Evolutionary conservation across 2,797 vertebrate species (phyloP).

Genomic region (Limnodromus scolopaceus): DNA sequence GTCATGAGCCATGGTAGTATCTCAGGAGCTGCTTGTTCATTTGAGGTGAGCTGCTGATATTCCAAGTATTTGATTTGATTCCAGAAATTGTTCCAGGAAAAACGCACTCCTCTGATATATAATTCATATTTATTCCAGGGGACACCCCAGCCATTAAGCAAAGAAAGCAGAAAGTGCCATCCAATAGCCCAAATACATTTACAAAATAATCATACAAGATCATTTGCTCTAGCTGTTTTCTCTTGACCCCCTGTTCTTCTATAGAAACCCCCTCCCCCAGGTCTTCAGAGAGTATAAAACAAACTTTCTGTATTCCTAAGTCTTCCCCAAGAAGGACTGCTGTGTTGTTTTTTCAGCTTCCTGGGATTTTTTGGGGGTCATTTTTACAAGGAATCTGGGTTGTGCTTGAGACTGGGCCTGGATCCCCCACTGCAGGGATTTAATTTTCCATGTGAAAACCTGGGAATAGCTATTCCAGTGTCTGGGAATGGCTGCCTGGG

Average conservation of each 20-base stretch:
- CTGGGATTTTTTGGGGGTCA: too few species aligned
- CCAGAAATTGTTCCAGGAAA: not conserved
- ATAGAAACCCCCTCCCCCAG: fast-evolving
- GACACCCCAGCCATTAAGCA: too few species aligned
- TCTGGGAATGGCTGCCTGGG: not conserved
- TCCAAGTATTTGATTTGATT: not conserved
- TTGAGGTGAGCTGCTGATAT: not conserved
- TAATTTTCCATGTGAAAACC: not conserved
- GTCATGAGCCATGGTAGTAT: too few species aligned
- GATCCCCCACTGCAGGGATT: not conserved
- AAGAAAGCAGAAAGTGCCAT: not conserved
- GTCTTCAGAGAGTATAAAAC: not conserved
- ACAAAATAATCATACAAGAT: not conserved
- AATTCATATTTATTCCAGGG: not conserved
- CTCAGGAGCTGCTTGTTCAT: not conserved
- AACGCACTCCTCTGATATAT: not conserved
- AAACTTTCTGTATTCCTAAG: not conserved
- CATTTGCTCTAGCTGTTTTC: not conserved
- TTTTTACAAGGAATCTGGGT: not conserved
- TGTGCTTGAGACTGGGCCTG: not conserved
- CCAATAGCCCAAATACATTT: not conserved
- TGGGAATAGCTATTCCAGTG: not conserved
- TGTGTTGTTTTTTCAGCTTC: fast-evolving
- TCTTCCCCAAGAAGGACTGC: not conserved
- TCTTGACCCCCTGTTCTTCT: not conserved